A percentile compares a stretch with the other conserved stretches of the same genome.
These are phyloP conservation scores for Ennomos quercinarius DNA, from an alignment of 2,888 invertebrate genomes.

Conservation along the genomic window DNA sequence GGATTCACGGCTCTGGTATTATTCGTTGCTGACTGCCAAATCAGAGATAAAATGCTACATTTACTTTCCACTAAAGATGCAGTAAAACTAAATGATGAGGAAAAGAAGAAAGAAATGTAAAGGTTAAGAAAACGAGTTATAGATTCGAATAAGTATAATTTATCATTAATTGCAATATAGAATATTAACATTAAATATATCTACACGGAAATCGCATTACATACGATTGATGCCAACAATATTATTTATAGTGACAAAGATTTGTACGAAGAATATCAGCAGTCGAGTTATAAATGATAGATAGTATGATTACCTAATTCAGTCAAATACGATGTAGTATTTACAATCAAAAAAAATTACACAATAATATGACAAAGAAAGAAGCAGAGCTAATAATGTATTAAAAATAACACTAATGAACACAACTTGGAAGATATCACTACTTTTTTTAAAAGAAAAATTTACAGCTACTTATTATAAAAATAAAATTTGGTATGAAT, in stretches of 20 bases:
- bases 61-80: constrained; percentile 12
- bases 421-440: constrained; percentile 58
- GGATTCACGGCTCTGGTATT: constrained; percentile 51
- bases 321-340: constrained; percentile 58
- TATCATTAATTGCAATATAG: constrained; percentile 46
- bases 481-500: constrained; percentile 39
- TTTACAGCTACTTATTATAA: constrained; percentile 33
- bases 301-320: constrained; percentile 61
- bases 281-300: constrained; percentile 60
- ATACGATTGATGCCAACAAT: constrained; percentile 70
- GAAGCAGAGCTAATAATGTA: constrained; percentile 38
- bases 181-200: constrained; percentile 56
- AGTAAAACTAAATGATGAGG: constrained; percentile 38
- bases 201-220: constrained; percentile 61
- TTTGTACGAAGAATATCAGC: constrained; percentile 78
- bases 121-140: constrained; percentile 17
- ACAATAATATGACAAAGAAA: constrained; percentile 33
- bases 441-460: constrained; percentile 36
- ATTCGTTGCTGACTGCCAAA: constrained; percentile 51
- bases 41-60: constrained; percentile 54
- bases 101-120: constrained; percentile 43
- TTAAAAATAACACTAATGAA: constrained; percentile 56
- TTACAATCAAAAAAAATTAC: constrained; percentile 28
- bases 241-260: constrained; percentile 59
- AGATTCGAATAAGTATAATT: constrained; percentile 42